Evolutionary conservation across 2,797 vertebrate genomes (phyloP).

Genomic region (Jordanella pulchra): DNA sequence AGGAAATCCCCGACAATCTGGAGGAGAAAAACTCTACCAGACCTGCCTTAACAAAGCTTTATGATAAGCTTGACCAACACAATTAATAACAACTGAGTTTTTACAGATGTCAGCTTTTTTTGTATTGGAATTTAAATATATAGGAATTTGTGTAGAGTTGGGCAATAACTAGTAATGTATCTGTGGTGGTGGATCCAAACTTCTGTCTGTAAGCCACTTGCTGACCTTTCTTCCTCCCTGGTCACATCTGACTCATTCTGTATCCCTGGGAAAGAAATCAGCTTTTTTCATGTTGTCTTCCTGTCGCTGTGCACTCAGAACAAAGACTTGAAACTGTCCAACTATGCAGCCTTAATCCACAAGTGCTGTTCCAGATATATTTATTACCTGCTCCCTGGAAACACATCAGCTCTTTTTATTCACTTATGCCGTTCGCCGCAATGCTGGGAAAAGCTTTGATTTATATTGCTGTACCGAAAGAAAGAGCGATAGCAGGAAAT

Average conservation of each 20-base stretch:
- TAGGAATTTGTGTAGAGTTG: background rate
- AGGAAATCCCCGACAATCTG: constrained; percentile 69
- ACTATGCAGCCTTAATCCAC: constrained; percentile 4
- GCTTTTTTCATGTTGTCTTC: constrained; percentile 39
- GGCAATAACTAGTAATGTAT: constrained; percentile 8
- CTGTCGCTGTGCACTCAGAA: constrained; percentile 31
- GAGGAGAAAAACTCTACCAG: constrained; percentile 42
- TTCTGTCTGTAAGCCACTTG: constrained; percentile 35
- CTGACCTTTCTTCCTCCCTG: constrained; percentile 67
- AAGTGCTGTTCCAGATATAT: constrained; percentile 49
- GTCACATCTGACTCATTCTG: constrained; percentile 49
- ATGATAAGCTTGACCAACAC: background rate
- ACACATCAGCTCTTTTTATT: constrained; percentile 36
- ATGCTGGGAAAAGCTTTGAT: constrained; percentile 27
- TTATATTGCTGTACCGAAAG: constrained; percentile 12
- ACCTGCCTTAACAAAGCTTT: constrained; percentile 39
- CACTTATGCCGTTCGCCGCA: constrained; percentile 4
- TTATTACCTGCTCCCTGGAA: constrained; percentile 32
- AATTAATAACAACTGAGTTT: background rate
- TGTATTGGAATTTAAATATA: background rate
- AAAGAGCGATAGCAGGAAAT: constrained; percentile 36
- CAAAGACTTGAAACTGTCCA: constrained; percentile 30
- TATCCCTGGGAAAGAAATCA: constrained; percentile 38
- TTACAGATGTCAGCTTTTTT: background rate
- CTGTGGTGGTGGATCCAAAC: constrained; percentile 23